phyloP scores from a whole-genome alignment of 2,113 vertebrate species.

The Pseudorectes ferrugineus region DNA sequence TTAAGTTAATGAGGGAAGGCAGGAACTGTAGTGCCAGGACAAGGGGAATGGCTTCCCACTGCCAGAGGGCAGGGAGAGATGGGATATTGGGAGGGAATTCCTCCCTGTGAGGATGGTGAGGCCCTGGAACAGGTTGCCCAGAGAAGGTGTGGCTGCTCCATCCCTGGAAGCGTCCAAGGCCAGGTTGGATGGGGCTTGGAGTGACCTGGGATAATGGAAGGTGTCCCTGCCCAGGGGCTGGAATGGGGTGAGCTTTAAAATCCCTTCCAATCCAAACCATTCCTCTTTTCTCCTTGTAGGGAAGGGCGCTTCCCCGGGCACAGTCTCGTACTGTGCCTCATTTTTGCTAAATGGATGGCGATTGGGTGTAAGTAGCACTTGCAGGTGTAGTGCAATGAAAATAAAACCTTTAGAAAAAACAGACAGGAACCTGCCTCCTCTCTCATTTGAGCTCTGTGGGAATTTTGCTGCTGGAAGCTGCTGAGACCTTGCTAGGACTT shows the following conservation, averaged over 20 bases:
- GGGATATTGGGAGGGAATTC: background rate
- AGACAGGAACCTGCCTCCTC: background rate
- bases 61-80: background rate
- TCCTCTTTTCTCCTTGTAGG: accelerated
- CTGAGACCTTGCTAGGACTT: background rate
- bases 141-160: background rate
- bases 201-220: accelerated
- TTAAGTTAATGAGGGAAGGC: background rate
- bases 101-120: accelerated
- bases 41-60: background rate
- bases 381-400: background rate
- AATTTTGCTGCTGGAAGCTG: background rate
- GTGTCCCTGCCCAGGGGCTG: background rate
- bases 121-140: background rate
- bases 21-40: background rate
- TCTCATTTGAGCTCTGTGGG: background rate
- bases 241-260: background rate
- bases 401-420: background rate
- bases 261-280: background rate
- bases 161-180: background rate
- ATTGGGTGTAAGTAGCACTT: background rate
- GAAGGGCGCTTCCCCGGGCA: background rate
- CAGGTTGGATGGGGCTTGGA: accelerated
- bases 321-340: background rate
- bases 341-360: background rate